Conservation (phyloP, 2,888 invertebrate species). For the Cephus spinipes region DNA sequence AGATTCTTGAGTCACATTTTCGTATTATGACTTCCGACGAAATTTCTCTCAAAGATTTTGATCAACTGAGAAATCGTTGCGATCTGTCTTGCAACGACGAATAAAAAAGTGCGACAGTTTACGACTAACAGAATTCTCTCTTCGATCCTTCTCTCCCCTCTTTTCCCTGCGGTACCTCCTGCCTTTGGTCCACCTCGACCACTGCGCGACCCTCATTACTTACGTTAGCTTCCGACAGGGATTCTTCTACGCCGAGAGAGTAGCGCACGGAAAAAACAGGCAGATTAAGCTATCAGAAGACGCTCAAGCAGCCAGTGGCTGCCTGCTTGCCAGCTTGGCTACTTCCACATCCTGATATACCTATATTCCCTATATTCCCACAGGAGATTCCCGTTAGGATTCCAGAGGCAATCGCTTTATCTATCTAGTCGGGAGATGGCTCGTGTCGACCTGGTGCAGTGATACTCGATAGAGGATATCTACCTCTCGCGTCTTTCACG, state of each 20-base stretch:
- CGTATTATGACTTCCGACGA: constrained; percentile 32
- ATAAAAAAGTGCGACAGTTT: constrained; percentile 52
- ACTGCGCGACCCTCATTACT: not conserved
- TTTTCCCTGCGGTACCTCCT: not conserved
- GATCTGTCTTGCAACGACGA: constrained; percentile 16
- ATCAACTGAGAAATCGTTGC: too few species aligned
- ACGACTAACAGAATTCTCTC: constrained; percentile 59
- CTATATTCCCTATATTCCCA: constrained; percentile 30
- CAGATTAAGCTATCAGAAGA: constrained; percentile 56
- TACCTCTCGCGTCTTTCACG: not conserved
- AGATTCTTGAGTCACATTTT: constrained; percentile 30
- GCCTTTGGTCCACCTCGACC: not conserved
- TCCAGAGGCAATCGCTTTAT: constrained; percentile 38
- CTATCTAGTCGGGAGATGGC: constrained; percentile 26
- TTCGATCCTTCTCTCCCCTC: constrained; percentile 38
- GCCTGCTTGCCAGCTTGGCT: not conserved
- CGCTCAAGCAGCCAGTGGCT: constrained; percentile 27
- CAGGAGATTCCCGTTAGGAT: constrained; percentile 8
- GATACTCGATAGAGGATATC: constrained; percentile 5
- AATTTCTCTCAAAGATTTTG: constrained; percentile 10
- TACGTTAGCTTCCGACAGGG: not conserved
- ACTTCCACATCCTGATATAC: not conserved
- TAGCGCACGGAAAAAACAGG: constrained; percentile 42
- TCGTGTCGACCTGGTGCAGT: constrained; percentile 7
- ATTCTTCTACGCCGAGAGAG: not conserved